These are phyloP conservation scores for Agrilus planipennis DNA, from an alignment of 1,140 invertebrate genomes.

Conservation along the genomic window DNA sequence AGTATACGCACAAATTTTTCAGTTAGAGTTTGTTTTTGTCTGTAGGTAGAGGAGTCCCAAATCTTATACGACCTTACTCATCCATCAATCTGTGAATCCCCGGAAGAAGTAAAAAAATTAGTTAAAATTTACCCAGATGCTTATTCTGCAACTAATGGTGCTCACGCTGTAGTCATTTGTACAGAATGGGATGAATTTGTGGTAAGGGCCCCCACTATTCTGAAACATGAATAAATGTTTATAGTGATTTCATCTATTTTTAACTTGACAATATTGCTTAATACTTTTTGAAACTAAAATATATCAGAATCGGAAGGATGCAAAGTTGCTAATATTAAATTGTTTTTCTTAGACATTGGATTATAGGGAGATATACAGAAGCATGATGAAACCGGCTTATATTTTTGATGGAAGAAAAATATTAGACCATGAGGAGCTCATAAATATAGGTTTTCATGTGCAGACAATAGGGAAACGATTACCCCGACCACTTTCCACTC, in stretches of 20 bases:
- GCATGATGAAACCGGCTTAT: constrained; percentile 97
- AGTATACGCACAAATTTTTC: neutral
- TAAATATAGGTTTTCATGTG: constrained; percentile 91
- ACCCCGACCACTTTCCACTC: constrained; percentile 42
- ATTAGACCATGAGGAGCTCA: constrained; percentile 71
- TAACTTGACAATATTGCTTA: too few species aligned
- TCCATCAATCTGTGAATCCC: constrained; percentile 52
- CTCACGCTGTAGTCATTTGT: constrained; percentile 92
- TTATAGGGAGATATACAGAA: constrained; percentile 78
- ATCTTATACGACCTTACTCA: constrained; percentile 67
- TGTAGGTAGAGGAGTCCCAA: constrained; percentile 61
- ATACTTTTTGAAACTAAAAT: too few species aligned
- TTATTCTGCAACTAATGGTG: constrained; percentile 73
- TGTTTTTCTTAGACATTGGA: constrained; percentile 73
- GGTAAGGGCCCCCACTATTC: constrained; percentile 41
- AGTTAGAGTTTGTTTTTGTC: constrained; percentile 7
- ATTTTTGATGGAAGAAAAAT: constrained; percentile 97
- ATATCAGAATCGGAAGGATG: too few species aligned
- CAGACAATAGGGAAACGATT: constrained; percentile 87
- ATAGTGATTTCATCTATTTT: too few species aligned
- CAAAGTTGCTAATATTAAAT: too few species aligned
- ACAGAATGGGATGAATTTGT: constrained; percentile 99
- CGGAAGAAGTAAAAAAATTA: constrained; percentile 50
- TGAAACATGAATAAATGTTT: too few species aligned
- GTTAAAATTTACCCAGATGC: constrained; percentile 70